A percentile compares a stretch with the other conserved stretches of the same genome.
These are phyloP conservation scores for Sanderia malayensis DNA, from an alignment of 30 jellyfish, hydroid and myxozoan genomes.

Conservation along the genomic window DNA sequence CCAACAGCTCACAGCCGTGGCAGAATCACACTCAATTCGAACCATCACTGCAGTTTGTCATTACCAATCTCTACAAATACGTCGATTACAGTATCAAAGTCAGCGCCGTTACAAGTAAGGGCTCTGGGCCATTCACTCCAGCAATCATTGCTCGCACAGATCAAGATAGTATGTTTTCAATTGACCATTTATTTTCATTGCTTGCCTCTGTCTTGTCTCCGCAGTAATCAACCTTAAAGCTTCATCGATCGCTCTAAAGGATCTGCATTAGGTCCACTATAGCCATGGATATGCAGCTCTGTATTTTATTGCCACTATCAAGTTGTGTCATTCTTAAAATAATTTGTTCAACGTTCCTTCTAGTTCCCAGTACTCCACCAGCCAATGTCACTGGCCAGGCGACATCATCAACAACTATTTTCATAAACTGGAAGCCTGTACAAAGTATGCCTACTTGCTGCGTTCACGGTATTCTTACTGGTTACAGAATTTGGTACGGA, in stretches of 20 bases:
- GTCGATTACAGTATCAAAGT: constrained; percentile 35
- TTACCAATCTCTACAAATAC: constrained; percentile 29
- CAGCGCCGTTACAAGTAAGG: constrained; percentile 47
- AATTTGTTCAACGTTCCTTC: too few relatives aligned
- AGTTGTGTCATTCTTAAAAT: too few relatives aligned
- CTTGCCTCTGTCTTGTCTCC: too few relatives aligned
- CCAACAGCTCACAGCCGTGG: constrained; percentile 44
- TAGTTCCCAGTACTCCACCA: constrained; percentile 53
- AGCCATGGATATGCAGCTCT: too few relatives aligned
- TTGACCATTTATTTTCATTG: too few relatives aligned
- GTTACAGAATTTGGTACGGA: constrained; percentile 35
- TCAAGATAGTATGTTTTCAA: constrained; percentile 51
- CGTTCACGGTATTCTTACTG: constrained; percentile 49
- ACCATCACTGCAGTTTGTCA: constrained; percentile 18
- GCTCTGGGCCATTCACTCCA: constrained; percentile 52
- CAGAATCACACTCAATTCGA: constrained; percentile 35
- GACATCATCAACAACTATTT: constrained; percentile 18
- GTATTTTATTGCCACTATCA: too few relatives aligned
- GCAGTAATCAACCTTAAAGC: too few relatives aligned
- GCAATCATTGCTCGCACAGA: constrained; percentile 22
- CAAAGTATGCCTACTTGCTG: constrained; percentile 58
- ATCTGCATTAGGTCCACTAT: too few relatives aligned
- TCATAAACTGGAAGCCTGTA: constrained; percentile 46
- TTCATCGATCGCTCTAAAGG: too few relatives aligned
- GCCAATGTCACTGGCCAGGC: constrained; percentile 50